Evolutionary conservation across 2,113 vertebrate genomes (phyloP).

Genomic region (Enhydra lutris): DNA sequence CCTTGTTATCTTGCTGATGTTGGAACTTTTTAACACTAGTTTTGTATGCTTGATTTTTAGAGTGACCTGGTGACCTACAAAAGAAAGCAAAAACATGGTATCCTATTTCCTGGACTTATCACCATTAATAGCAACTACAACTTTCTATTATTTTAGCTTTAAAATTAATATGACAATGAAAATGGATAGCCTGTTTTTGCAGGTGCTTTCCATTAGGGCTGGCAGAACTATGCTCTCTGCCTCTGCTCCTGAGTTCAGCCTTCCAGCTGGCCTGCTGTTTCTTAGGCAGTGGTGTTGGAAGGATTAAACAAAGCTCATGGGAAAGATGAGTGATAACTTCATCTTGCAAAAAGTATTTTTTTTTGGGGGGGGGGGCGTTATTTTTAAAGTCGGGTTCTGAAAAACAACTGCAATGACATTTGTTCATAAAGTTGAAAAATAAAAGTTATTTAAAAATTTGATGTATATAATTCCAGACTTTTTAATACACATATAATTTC

Average conservation of each 20-base stretch:
- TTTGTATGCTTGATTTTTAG: slow-evolving; percentile 76
- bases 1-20: slow-evolving; percentile 68
- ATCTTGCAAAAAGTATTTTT: slow-evolving; percentile 86
- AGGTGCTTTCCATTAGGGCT: slow-evolving; percentile 21
- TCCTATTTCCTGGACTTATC: background rate
- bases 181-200: slow-evolving; percentile 1
- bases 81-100: slow-evolving; percentile 19
- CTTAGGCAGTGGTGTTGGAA: slow-evolving; percentile 80
- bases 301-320: slow-evolving; percentile 77
- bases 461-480: background rate
- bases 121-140: background rate
- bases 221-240: slow-evolving; percentile 77
- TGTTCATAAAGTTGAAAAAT: slow-evolving; percentile 48
- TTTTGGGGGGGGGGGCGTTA: background rate
- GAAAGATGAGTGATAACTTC: slow-evolving; percentile 82
- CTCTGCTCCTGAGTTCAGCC: slow-evolving; percentile 82
- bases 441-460: background rate
- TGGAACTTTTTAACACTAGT: slow-evolving; percentile 81
- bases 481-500: background rate
- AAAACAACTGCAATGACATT: slow-evolving; percentile 81
- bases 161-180: background rate
- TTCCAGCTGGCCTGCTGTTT: slow-evolving; percentile 80
- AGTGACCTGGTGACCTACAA: slow-evolving; percentile 84
- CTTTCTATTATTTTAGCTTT: background rate
- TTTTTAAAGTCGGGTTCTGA: slow-evolving; percentile 84